Evolutionary conservation across 2,888 invertebrate species (phyloP), one percentile per base, ranked within the genome.

Genomic region (Aphrophora alni): DNA sequence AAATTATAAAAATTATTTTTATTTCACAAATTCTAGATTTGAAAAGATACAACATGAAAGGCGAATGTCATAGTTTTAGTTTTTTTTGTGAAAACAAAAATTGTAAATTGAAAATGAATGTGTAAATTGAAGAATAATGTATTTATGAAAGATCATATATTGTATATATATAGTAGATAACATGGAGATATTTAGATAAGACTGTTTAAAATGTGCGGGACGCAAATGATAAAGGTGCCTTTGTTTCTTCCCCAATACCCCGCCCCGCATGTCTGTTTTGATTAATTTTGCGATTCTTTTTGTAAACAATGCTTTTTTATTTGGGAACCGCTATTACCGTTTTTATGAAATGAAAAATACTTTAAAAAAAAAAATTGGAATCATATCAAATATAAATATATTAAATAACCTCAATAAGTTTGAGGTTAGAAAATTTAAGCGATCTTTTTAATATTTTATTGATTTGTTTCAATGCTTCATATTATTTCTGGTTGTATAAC

Each of bases 1-100:
- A 59, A 59, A 71, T 26, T 71, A 26, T 71, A 71, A 71, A n/a
- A 27, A 27, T 14, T 71, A 28, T 71, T 71, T 28, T 71, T 71
- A 71, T 17, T 71, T 71, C 28, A 28, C 71, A 12, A 26, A 27
- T 28, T 69, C 26, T 71, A 26, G n/a, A 26, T 5, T 26, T 28
- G 28, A 71, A 28, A 71, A 8, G 25, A 14, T 21, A 59, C 3
- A 33, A 59, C 12, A 59, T 59, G 5, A 59, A 59, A 59, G 7
- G 14, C 12, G 21, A 59, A 59, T 21, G 59, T 59, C 12, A 21
- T 59, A 59, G 59, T 59, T 14, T 44, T 10, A 44, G 10, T 44
- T 17, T 59, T n/a, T n/a, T 21, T 59, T 5, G 59, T 5, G 21
- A 21, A 59, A 59, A 59, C 59, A 59, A 21, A 59, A 44, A 10